Conservation (phyloP, 2,113 vertebrate species). For the Irena cyanogastra region DNA sequence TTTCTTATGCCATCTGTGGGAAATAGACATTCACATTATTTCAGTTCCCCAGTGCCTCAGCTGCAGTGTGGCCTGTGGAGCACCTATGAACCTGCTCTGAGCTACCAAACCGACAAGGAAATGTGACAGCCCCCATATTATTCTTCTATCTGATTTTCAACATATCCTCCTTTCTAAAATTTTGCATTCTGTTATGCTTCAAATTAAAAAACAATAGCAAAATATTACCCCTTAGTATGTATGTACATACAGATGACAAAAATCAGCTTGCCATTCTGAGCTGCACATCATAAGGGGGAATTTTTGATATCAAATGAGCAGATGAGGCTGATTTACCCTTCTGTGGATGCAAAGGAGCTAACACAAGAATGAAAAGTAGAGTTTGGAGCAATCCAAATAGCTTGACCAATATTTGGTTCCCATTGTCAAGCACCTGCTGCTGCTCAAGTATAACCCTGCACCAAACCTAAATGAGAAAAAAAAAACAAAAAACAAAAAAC, state of each 20-base stretch:
- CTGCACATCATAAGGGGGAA: neutral
- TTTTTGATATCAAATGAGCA: neutral
- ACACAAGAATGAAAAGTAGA: neutral
- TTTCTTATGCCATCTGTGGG: neutral
- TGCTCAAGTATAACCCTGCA: neutral
- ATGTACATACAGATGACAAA: neutral
- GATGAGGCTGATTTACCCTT: neutral
- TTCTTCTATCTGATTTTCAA: neutral
- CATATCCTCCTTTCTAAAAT: neutral
- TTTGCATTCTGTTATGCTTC: neutral
- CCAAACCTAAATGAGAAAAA: neutral
- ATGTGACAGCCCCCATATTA: neutral
- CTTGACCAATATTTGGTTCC: neutral
- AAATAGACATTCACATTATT: neutral
- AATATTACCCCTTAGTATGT: neutral
- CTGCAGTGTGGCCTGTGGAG: neutral
- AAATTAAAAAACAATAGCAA: neutral
- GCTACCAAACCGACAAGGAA: neutral
- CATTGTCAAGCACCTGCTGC: neutral
- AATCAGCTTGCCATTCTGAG: neutral
- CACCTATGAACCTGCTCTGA: neutral
- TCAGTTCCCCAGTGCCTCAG: neutral
- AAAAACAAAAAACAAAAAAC: too few relatives aligned
- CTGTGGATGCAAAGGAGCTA: neutral
- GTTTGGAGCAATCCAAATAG: neutral